A percentile compares a stretch with the other conserved stretches of the same genome.
phyloP scores from a whole-genome alignment of 2,888 invertebrate genomes.

The Prostheceraeus crozeri region DNA sequence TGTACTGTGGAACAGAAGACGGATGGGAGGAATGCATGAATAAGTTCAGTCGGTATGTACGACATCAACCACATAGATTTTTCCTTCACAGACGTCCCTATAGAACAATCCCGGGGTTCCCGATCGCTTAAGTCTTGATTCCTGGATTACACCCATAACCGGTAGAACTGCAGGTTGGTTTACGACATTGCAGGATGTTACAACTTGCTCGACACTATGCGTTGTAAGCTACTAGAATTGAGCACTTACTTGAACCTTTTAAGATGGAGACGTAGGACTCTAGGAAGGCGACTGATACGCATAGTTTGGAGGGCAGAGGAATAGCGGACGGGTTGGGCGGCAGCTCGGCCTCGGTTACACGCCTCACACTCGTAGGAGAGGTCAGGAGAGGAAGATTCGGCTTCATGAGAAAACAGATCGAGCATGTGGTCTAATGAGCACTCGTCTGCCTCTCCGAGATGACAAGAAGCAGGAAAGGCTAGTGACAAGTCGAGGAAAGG shows the following conservation, averaged over 20 bases:
- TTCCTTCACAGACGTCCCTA: no score
- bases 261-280: conserved; percentile 52
- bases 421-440: conserved; percentile 29
- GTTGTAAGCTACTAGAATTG: no score
- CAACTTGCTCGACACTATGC: no score
- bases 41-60: no score
- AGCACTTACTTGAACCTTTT: conserved; percentile 54
- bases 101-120: no score
- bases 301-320: conserved; percentile 41
- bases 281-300: conserved; percentile 48
- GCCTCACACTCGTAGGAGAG: conserved; percentile 52
- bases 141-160: no score
- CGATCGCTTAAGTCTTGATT: no score
- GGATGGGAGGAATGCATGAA: no score
- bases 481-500: conserved; percentile 53
- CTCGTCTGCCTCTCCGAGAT: conserved; percentile 40
- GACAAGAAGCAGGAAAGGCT: conserved; percentile 53
- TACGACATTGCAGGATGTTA: no score
- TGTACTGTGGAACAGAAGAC: no score
- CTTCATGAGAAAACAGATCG: conserved; percentile 23
- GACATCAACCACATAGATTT: no score
- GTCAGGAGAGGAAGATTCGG: conserved; percentile 41
- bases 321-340: background rate
- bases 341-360: conserved; percentile 42
- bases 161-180: no score